These are phyloP conservation scores for Xerus rutilus DNA, from an alignment of 2,797 vertebrate genomes.

Conservation along the genomic window DNA sequence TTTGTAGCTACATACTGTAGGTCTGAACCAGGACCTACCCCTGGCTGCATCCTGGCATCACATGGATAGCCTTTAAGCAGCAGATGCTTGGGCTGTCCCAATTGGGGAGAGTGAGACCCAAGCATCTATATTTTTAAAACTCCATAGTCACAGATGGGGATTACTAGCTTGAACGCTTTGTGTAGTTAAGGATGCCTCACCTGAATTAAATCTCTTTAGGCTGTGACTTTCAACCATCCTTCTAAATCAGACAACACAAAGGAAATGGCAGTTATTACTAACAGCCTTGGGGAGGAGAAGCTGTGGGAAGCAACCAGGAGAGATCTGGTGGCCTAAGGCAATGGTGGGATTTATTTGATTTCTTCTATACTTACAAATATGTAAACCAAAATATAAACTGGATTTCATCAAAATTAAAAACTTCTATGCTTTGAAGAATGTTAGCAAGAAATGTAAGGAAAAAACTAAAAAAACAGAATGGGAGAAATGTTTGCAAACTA, in stretches of 20 bases:
- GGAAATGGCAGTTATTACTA: not conserved
- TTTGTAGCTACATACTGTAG: not conserved
- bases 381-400: not conserved
- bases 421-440: not conserved
- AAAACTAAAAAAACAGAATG: not conserved
- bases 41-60: not conserved
- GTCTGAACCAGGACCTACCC: not conserved
- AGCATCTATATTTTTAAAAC: not conserved
- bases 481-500: not conserved
- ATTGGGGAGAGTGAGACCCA: not conserved
- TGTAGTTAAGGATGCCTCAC: not conserved
- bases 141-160: not conserved
- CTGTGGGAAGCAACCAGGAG: not conserved
- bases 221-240: not conserved
- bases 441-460: not conserved
- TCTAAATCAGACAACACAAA: not conserved
- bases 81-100: not conserved
- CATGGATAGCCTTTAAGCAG: not conserved
- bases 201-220: not conserved
- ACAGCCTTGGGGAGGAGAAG: not conserved
- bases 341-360: not conserved
- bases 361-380: not conserved
- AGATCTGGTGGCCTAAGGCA: not conserved
- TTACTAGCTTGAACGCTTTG: not conserved
- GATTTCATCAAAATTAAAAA: not conserved